Conservation (phyloP, 2,113 vertebrate genomes). For the Ammodytes marinus region DNA sequence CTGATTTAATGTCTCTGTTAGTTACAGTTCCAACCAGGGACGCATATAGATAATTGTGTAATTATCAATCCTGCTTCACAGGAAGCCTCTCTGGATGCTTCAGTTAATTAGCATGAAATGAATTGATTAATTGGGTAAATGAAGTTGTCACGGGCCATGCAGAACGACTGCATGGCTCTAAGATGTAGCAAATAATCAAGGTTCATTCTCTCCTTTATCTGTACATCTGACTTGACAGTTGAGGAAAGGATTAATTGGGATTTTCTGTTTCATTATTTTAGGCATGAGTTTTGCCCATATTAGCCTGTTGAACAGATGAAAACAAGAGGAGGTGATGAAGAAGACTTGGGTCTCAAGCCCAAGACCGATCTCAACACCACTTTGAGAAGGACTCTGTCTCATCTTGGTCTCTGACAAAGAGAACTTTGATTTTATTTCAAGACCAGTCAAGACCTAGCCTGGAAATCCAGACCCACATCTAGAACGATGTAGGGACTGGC, state of each 20-base stretch:
- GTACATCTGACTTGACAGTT: conserved; percentile 2
- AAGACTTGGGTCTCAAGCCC: too few species aligned
- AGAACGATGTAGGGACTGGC: too few species aligned
- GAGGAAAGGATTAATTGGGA: conserved; percentile 4
- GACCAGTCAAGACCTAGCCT: too few species aligned
- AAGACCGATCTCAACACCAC: too few species aligned
- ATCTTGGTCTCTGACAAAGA: too few species aligned
- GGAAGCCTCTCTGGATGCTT: conserved; percentile 48
- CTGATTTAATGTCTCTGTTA: conserved; percentile 39
- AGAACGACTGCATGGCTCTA: conserved; percentile 16
- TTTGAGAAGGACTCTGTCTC: too few species aligned
- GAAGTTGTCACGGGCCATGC: conserved; percentile 17
- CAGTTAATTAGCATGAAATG: conserved; percentile 56
- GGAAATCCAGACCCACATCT: too few species aligned
- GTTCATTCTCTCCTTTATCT: not conserved
- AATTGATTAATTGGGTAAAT: conserved; percentile 43
- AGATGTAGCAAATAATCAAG: conserved; percentile 16
- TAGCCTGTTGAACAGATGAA: too few species aligned
- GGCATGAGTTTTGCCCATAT: not conserved
- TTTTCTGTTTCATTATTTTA: conserved; percentile 32
- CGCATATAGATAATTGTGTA: conserved; percentile 41
- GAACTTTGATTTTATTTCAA: too few species aligned
- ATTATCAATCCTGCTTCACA: conserved; percentile 63
- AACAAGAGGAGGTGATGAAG: not conserved
- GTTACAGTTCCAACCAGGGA: conserved; percentile 34